Evolutionary conservation across 2,888 invertebrate species (phyloP), one percentile per base, ranked within the genome.

Genomic region (Dolichomitus sp.): DNA sequence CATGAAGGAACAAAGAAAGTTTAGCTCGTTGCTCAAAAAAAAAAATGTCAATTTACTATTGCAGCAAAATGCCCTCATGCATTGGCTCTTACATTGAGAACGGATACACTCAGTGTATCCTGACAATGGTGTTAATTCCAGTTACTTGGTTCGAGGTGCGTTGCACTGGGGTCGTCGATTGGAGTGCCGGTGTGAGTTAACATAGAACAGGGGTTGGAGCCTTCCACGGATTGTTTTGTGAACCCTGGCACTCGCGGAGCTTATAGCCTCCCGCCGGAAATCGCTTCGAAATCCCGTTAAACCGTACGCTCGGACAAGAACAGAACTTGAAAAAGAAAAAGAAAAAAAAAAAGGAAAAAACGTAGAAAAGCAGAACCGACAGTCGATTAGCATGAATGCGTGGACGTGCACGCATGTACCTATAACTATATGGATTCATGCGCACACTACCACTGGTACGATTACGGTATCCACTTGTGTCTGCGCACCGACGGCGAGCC

Each of bases 251-350:
- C 73, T 54, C 23, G 30, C 19, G 19, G 52, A 19, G 70, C 72
- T 65, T 65, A 65, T 68, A 23, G 12, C 40, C 61, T 37, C 42
- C 37, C n/a, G 14, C 54, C 73, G 81, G 69, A 73, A 80, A 84
- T 76, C 79, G 72, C 57, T 48, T 65, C 61, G 79, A 70, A 81
- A 80, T 82, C 79, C 73, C 63, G 75, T 84, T 81, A 70, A 81
- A 68, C 59, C 76, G 50, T 76, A 59, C 72, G 73, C 61, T 68
- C 73, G 79, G 59, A 48, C 72, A 63, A 33, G 57, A 52, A 40
- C 30, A 23, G 23, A 19, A 23, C 4, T 69, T 79, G 48, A 0
- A 42, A 48, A 40, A 52, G n/a, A 52, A 54, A 61, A 69, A 68
- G 48, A 61, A n/a, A 70, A 5, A 37, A 9, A 33, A 61, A 48